Conservation (phyloP, 1,140 invertebrate genomes). For the Neotoxoptera formosana region DNA sequence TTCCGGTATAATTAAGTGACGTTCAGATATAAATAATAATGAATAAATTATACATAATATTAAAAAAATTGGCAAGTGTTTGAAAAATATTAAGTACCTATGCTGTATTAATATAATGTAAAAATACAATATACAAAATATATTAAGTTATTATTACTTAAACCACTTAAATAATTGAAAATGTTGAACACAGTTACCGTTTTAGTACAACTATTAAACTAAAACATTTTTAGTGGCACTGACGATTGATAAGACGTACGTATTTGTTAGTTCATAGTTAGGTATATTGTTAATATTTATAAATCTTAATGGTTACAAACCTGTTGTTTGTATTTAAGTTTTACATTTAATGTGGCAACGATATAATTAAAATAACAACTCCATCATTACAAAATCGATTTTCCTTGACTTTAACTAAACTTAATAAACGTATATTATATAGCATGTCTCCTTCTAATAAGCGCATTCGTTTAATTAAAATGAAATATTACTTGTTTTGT, state of each 20-base stretch:
- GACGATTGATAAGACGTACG: no score
- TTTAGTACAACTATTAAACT: not conserved
- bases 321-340: not conserved
- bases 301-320: not conserved
- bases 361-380: not conserved
- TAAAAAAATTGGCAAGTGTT: no score
- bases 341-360: not conserved
- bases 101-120: no score
- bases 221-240: not conserved
- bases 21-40: no score
- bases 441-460: not conserved
- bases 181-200: not conserved
- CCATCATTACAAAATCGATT: not conserved
- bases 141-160: no score
- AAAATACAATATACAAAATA: no score
- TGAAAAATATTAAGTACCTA: no score
- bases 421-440: not conserved
- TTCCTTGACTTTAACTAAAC: not conserved
- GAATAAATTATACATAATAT: no score
- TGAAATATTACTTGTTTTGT: not conserved
- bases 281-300: not conserved
- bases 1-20: no score
- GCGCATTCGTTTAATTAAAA: not conserved
- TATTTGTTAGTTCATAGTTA: no score
- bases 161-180: not conserved